Conservation (phyloP, 1,140 invertebrate species). For the Muscidifurax raptorellus region DNA sequence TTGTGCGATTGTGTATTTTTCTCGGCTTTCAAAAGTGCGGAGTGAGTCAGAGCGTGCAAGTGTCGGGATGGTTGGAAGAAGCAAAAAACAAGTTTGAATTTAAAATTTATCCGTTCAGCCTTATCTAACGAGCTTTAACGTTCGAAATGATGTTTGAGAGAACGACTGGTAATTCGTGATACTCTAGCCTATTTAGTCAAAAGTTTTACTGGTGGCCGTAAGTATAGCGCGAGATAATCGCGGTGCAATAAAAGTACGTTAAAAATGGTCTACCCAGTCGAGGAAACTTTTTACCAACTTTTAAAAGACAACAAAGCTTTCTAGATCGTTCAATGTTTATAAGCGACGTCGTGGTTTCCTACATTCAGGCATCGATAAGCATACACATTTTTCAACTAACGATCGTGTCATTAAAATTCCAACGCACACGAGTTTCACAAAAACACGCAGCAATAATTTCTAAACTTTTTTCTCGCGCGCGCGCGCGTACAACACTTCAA, state of each 20-base stretch:
- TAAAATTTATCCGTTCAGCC: background rate
- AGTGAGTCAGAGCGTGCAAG: background rate
- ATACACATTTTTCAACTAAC: background rate
- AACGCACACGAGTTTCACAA: background rate
- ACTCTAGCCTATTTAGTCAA: background rate
- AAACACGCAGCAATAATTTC: background rate
- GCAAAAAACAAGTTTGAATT: background rate
- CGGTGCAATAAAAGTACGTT: background rate
- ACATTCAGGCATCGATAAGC: background rate
- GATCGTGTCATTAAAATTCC: constrained; percentile 11
- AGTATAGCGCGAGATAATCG: background rate
- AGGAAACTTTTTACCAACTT: background rate
- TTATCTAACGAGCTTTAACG: background rate
- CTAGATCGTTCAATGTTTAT: background rate
- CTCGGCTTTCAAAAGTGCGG: no score
- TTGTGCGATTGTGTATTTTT: background rate
- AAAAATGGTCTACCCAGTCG: background rate
- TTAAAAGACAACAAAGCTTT: background rate
- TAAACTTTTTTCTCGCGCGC: background rate
- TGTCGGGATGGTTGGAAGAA: background rate
- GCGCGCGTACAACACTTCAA: background rate
- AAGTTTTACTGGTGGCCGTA: background rate
- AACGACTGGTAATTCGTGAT: background rate
- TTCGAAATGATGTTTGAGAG: no score
- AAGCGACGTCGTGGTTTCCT: background rate